Evolutionary conservation across 2,797 vertebrate species (phyloP).

Genomic region (Choloepus didactylus): DNA sequence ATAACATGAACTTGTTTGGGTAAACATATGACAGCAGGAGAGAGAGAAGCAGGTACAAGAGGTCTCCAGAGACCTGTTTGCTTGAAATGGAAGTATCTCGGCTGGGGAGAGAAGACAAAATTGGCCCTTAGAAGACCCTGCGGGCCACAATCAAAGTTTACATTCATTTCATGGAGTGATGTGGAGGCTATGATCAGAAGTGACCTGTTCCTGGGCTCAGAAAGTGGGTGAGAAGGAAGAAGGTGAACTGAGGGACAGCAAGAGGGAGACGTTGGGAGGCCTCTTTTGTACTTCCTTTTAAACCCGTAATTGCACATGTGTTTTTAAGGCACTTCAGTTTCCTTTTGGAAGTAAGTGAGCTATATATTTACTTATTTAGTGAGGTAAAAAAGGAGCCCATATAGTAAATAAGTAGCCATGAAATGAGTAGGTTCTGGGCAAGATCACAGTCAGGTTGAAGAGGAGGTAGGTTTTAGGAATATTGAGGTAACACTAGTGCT

Average conservation of each 20-base stretch:
- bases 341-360: neutral
- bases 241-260: neutral
- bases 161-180: neutral
- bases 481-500: no score
- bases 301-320: rapidly evolving
- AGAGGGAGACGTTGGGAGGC: neutral
- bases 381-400: neutral
- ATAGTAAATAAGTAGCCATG: neutral
- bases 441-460: neutral
- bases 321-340: neutral
- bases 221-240: neutral
- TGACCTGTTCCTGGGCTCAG: neutral
- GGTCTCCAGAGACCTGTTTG: neutral
- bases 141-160: neutral
- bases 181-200: neutral
- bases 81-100: neutral
- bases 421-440: neutral
- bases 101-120: neutral
- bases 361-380: neutral
- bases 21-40: neutral
- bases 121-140: neutral
- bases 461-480: neutral
- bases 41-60: neutral
- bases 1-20: neutral
- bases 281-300: neutral